These are phyloP conservation scores for Lagorchestes hirsutus DNA, from an alignment of 2,797 vertebrate species.

Conservation along the genomic window DNA sequence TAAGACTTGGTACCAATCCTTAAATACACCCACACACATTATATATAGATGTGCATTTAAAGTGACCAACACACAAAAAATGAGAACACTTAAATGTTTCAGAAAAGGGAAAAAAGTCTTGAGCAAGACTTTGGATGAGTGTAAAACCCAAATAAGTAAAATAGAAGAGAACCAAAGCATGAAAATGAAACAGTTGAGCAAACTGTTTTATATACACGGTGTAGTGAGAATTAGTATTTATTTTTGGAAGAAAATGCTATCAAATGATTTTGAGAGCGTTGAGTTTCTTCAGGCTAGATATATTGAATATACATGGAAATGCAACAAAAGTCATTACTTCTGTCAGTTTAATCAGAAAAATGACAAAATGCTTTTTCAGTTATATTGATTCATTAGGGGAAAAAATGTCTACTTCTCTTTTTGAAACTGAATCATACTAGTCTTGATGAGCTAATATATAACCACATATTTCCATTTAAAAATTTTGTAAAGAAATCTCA, in stretches of 20 bases:
- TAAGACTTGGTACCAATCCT: neutral
- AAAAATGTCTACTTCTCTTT: neutral
- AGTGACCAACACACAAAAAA: neutral
- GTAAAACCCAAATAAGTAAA: neutral
- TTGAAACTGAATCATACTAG: neutral
- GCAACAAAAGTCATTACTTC: neutral
- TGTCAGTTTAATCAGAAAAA: conserved; percentile 17
- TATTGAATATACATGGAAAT: neutral
- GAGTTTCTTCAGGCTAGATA: neutral
- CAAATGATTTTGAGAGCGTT: neutral
- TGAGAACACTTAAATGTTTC: neutral
- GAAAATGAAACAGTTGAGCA: neutral
- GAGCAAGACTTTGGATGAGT: neutral
- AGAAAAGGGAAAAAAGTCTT: neutral
- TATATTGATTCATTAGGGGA: neutral
- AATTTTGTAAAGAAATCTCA: neutral
- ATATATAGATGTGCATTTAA: neutral
- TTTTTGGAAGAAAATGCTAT: neutral
- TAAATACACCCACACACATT: neutral
- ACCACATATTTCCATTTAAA: neutral
- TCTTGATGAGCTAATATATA: neutral
- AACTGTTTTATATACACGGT: neutral
- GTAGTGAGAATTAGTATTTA: neutral
- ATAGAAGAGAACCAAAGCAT: neutral
- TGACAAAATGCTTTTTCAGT: neutral